A percentile compares a stretch with the other conserved stretches of the same genome.
phyloP scores from a whole-genome alignment of 2,113 vertebrate species.

The Eclectus roratus region DNA sequence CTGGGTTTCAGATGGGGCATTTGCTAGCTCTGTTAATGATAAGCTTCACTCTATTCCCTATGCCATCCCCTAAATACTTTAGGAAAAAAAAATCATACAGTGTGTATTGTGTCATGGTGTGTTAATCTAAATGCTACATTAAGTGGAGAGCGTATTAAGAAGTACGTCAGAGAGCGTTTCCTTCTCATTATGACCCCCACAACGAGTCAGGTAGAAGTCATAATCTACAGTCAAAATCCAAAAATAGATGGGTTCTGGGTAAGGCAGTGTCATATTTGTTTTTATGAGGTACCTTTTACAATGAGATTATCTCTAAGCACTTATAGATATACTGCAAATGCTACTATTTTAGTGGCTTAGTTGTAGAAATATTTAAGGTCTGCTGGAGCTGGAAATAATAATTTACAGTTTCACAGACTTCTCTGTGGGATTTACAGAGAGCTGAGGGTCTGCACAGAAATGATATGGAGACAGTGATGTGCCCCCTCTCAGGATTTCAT shows the following conservation, averaged over 20 bases:
- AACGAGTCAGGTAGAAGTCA: not conserved
- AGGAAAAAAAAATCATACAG: not conserved
- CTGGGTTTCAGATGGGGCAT: constrained; percentile 74
- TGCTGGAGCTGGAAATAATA: not conserved
- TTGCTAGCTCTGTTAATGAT: constrained; percentile 72
- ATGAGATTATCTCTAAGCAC: not conserved
- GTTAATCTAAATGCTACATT: constrained; percentile 21
- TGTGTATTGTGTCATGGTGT: not conserved
- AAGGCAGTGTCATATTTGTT: not conserved
- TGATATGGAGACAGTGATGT: not conserved
- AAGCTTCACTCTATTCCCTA: constrained; percentile 30
- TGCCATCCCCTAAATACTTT: constrained; percentile 1
- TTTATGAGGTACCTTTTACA: constrained; percentile 13
- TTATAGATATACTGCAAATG: not conserved
- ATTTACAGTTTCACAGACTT: not conserved
- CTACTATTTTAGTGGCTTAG: not conserved
- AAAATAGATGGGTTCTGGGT: not conserved
- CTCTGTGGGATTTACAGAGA: not conserved
- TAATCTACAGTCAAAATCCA: not conserved
- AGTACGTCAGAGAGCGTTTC: not conserved
- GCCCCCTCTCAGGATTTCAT: not conserved
- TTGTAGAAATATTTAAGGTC: not conserved
- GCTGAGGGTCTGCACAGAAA: not conserved
- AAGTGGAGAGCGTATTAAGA: constrained; percentile 7
- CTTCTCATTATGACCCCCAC: not conserved